Conservation (phyloP, 2,113 vertebrate genomes). For the Myotis brandtii region DNA sequence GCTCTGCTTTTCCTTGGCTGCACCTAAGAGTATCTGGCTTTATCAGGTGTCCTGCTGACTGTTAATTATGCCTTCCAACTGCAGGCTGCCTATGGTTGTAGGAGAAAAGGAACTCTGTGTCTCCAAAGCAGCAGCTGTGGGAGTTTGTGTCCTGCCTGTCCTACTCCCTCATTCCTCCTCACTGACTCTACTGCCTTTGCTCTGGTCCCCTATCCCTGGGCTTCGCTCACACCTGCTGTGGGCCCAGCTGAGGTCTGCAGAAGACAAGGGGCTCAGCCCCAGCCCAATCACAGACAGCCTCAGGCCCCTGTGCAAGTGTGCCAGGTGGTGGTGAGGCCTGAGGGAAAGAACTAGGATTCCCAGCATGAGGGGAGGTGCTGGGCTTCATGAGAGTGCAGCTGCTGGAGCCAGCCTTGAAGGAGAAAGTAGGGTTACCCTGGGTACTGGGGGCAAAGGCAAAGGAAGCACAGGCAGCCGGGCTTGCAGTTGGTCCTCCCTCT, state of each 20-base stretch:
- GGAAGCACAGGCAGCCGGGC: too few species aligned
- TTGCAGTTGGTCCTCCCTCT: not conserved
- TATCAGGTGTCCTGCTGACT: too few species aligned
- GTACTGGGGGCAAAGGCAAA: not conserved
- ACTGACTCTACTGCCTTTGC: too few species aligned
- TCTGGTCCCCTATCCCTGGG: too few species aligned
- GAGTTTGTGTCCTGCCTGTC: not conserved
- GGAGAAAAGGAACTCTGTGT: not conserved
- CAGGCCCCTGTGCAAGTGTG: fast-evolving
- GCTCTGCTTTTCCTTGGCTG: not conserved
- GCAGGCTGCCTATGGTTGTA: not conserved
- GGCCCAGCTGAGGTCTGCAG: not conserved
- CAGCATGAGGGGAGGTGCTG: too few species aligned
- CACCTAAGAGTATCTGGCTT: fast-evolving
- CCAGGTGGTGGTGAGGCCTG: too few species aligned
- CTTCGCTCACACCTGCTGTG: not conserved
- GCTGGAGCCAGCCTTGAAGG: not conserved
- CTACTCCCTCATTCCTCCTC: not conserved
- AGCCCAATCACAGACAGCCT: not conserved
- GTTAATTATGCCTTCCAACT: fast-evolving
- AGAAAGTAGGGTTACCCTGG: not conserved
- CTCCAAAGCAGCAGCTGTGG: not conserved
- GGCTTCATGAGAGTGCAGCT: not conserved
- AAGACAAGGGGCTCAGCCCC: not conserved
- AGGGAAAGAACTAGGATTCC: not conserved